A percentile compares a stretch with the other conserved stretches of the same genome.
Evolutionary conservation across 2,888 invertebrate species (phyloP).

Genomic region (Leucania comma): DNA sequence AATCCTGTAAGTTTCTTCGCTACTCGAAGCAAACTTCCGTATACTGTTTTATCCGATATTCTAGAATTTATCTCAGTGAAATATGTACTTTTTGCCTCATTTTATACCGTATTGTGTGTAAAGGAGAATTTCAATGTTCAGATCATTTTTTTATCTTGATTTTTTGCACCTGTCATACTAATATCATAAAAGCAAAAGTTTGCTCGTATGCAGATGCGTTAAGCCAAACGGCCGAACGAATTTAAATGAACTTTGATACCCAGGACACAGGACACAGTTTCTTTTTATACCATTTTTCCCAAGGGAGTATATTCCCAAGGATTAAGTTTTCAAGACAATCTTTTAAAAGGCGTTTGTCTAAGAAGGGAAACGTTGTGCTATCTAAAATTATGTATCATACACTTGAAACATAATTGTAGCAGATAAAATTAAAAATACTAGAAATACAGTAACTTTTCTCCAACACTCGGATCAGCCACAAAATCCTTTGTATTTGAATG

Average conservation of each 20-base stretch:
- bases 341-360: background rate
- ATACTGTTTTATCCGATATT: constrained; percentile 52
- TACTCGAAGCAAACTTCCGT: constrained; percentile 44
- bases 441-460: background rate
- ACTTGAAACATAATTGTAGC: background rate
- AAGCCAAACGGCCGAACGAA: too few relatives aligned
- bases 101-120: constrained; percentile 35
- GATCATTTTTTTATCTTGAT: constrained; percentile 10
- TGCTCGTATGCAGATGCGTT: too few relatives aligned
- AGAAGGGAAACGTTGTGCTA: background rate
- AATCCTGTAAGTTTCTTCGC: constrained; percentile 51
- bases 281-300: too few relatives aligned
- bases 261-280: too few relatives aligned
- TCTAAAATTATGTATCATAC: background rate
- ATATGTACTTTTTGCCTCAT: constrained; percentile 40
- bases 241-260: too few relatives aligned
- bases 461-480: constrained; percentile 5
- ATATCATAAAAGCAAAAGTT: background rate
- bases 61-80: constrained; percentile 26
- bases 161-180: background rate
- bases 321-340: background rate
- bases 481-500: constrained; percentile 29
- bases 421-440: constrained; percentile 9
- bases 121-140: background rate
- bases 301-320: too few relatives aligned